Evolutionary conservation across 1,140 invertebrate genomes (phyloP).

Genomic region (Phymastichus coffea): DNA sequence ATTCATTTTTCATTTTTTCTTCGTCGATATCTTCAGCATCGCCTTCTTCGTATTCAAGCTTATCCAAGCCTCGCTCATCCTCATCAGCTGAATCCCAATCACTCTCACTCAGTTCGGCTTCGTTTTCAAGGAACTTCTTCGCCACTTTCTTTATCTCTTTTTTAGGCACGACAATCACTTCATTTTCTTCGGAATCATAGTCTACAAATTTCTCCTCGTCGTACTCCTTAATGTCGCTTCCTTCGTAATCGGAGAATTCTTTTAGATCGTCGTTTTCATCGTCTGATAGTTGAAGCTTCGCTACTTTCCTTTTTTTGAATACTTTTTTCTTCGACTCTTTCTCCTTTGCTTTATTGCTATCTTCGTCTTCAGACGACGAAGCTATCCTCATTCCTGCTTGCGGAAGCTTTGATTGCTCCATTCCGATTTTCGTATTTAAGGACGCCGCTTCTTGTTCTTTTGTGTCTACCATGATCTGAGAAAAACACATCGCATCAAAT

Average conservation of each 20-base stretch:
- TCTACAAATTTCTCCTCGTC: slow-evolving; percentile 59
- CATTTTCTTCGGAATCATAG: slow-evolving; percentile 79
- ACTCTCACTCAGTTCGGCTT: slow-evolving; percentile 84
- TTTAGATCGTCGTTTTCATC: slow-evolving; percentile 44
- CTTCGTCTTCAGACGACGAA: slow-evolving; percentile 55
- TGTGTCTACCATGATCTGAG: neutral
- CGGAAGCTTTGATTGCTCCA: slow-evolving; percentile 19
- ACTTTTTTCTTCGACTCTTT: slow-evolving; percentile 43
- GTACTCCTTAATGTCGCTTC: slow-evolving; percentile 41
- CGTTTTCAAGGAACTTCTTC: slow-evolving; percentile 76
- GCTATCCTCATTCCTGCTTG: slow-evolving; percentile 5
- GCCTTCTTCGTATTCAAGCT: slow-evolving; percentile 73
- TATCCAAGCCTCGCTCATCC: slow-evolving; percentile 71
- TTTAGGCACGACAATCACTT: slow-evolving; percentile 57
- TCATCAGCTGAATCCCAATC: slow-evolving; percentile 79
- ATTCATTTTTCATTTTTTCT: slow-evolving; percentile 62
- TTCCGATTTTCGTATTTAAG: slow-evolving; percentile 10
- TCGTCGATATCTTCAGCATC: slow-evolving; percentile 77
- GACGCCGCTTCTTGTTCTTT: neutral
- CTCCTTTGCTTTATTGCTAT: slow-evolving; percentile 23
- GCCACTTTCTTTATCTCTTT: slow-evolving; percentile 57
- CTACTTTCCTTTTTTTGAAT: slow-evolving; percentile 45
- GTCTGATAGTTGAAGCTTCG: slow-evolving; percentile 45
- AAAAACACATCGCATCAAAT: no score
- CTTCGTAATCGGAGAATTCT: slow-evolving; percentile 40